phyloP scores from a whole-genome alignment of 2,797 vertebrate genomes.

The Xiphorhynchus erythropygius region DNA sequence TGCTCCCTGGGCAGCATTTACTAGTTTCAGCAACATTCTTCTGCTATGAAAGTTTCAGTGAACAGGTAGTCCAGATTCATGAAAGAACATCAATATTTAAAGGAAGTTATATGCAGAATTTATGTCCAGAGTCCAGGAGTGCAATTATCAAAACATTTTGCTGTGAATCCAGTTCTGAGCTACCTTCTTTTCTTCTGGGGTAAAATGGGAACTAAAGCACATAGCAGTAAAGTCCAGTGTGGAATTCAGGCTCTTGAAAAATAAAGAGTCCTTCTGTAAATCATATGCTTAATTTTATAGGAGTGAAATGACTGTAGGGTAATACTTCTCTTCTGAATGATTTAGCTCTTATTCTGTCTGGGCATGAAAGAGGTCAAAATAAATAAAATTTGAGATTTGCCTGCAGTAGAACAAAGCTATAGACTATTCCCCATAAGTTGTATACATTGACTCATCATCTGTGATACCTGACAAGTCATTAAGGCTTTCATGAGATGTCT shows the following conservation, averaged over 20 bases:
- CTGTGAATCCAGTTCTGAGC: not conserved
- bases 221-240: not conserved
- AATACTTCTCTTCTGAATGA: not conserved
- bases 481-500: not conserved
- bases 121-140: not conserved
- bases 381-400: not conserved
- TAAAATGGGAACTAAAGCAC: not conserved
- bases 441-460: not conserved
- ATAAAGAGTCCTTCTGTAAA: not conserved
- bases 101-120: not conserved
- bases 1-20: not conserved
- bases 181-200: not conserved
- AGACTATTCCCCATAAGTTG: not conserved
- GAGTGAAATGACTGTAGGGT: not conserved
- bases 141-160: not conserved
- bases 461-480: not conserved
- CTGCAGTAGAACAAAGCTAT: not conserved
- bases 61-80: fast-evolving
- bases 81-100: not conserved
- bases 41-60: not conserved
- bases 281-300: not conserved
- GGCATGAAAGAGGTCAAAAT: not conserved
- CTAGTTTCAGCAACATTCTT: not conserved
- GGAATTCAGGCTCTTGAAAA: not conserved
- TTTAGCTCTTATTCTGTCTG: not conserved